Conservation (phyloP, 2,888 invertebrate species). For the Pterobdella sp. region DNA sequence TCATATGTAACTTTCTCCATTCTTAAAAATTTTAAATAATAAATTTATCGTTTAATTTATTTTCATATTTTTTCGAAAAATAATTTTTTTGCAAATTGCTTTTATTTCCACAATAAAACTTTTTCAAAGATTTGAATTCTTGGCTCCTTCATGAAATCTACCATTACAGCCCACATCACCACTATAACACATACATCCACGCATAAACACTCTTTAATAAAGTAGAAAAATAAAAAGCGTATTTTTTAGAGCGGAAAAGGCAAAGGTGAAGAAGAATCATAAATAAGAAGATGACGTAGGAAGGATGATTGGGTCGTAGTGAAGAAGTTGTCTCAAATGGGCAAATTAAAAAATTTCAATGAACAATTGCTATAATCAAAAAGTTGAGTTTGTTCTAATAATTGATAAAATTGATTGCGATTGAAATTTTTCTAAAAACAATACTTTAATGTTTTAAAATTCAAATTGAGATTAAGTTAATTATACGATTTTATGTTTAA, state of each 20-base stretch:
- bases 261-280: slow-evolving; percentile 7
- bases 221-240: not conserved
- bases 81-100: not conserved
- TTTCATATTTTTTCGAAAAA: slow-evolving; percentile 11
- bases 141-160: too few species aligned
- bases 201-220: not conserved
- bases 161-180: not conserved
- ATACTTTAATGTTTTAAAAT: too few species aligned
- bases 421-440: too few species aligned
- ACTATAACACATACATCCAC: not conserved
- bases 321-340: not conserved
- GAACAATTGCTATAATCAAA: too few species aligned
- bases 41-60: slow-evolving; percentile 10
- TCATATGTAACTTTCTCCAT: slow-evolving; percentile 8
- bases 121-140: not conserved
- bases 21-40: slow-evolving; percentile 6
- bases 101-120: not conserved
- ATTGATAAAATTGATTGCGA: too few species aligned
- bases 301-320: not conserved
- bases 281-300: slow-evolving; percentile 4
- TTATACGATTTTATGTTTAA: too few species aligned
- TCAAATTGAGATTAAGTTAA: too few species aligned
- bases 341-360: too few species aligned
- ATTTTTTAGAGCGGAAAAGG: slow-evolving; percentile 12
- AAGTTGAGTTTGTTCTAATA: too few species aligned